phyloP scores from a whole-genome alignment of 1,140 invertebrate species.

The Wiebesia pumilae region DNA sequence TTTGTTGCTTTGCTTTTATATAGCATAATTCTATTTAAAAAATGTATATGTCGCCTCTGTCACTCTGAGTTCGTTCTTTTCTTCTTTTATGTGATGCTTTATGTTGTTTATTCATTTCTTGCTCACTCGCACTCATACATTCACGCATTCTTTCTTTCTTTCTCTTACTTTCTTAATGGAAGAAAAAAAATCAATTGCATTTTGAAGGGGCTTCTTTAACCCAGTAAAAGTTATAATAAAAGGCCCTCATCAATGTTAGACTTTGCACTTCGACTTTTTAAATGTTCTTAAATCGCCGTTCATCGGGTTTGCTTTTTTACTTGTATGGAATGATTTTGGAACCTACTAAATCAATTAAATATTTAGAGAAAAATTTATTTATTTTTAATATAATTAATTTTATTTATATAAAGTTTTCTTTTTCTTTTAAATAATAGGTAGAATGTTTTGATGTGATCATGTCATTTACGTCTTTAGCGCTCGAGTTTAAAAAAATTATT shows the following conservation, averaged over 20 bases:
- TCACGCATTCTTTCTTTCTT: constrained; percentile 27
- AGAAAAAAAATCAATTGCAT: constrained; percentile 53
- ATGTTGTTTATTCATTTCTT: constrained; percentile 36
- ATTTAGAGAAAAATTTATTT: constrained; percentile 39
- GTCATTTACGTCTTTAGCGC: constrained; percentile 34
- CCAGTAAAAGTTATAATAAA: constrained; percentile 13
- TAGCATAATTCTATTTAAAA: constrained; percentile 62
- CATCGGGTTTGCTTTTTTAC: constrained; percentile 21
- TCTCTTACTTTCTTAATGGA: constrained; percentile 51
- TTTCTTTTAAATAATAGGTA: constrained; percentile 50
- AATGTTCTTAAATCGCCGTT: constrained; percentile 29
- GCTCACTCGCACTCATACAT: constrained; percentile 14
- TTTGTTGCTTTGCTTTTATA: constrained; percentile 56
- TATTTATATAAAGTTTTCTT: constrained; percentile 46
- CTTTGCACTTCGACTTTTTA: constrained; percentile 46
- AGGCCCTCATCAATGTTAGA: constrained; percentile 29
- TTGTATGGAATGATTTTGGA: constrained; percentile 49
- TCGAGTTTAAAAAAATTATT: constrained; percentile 32
- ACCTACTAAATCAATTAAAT: constrained; percentile 40
- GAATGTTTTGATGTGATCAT: constrained; percentile 31
- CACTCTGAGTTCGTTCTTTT: constrained; percentile 48
- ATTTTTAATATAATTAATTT: constrained; percentile 49
- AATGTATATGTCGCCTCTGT: constrained; percentile 58
- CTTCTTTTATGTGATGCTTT: constrained; percentile 58
- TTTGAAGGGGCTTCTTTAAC: constrained; percentile 36